phyloP scores from a whole-genome alignment of 2,113 vertebrate species.

The Pluvialis apricaria region DNA sequence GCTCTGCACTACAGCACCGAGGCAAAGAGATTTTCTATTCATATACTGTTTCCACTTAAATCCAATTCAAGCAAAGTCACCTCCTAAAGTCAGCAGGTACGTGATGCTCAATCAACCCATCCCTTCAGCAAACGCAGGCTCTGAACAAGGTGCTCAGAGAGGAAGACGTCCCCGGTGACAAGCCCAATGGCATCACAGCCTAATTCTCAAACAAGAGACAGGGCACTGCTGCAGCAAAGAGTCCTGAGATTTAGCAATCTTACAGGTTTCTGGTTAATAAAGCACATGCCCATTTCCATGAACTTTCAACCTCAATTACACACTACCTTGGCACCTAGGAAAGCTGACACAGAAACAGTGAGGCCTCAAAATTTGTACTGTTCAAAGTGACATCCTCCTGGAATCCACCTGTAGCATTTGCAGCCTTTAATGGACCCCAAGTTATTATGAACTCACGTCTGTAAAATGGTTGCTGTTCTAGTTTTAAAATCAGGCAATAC shows the following conservation, averaged over 20 bases:
- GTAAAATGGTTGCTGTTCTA: background rate
- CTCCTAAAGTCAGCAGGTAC: background rate
- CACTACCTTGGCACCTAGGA: background rate
- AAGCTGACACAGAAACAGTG: background rate
- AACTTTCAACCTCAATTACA: background rate
- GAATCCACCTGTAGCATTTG: background rate
- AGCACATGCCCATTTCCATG: background rate
- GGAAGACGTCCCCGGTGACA: background rate
- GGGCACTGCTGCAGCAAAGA: background rate
- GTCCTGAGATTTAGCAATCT: background rate
- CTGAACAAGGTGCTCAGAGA: background rate
- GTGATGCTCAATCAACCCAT: background rate
- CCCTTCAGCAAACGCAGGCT: background rate
- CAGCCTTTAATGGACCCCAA: background rate
- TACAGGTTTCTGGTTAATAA: background rate
- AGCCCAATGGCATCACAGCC: background rate
- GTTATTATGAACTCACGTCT: background rate
- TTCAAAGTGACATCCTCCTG: background rate
- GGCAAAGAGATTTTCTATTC: background rate
- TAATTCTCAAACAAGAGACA: background rate
- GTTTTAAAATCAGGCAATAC: background rate
- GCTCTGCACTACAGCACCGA: background rate
- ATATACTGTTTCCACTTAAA: background rate
- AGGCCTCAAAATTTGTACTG: background rate
- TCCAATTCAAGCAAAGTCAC: background rate